Conservation (phyloP, 2,113 vertebrate species). For the Clinocottus analis region DNA sequence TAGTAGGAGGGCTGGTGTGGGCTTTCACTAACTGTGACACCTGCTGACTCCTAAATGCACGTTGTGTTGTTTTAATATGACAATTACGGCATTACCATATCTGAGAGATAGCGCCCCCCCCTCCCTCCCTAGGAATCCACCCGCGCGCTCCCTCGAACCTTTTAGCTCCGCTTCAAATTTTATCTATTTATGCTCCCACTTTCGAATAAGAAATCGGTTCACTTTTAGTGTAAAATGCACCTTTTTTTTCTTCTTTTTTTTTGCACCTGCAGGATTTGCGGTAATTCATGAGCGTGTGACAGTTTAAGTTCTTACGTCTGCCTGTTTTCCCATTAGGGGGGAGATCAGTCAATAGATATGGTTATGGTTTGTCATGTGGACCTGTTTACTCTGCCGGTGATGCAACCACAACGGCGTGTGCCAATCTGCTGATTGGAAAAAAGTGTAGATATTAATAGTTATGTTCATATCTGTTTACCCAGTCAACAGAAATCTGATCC, state of each 20-base stretch:
- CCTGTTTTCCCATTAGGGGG: conserved; percentile 37
- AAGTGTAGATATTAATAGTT: too few relatives aligned
- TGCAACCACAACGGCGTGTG: conserved; percentile 53
- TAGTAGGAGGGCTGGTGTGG: conserved; percentile 77
- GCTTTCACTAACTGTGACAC: conserved; percentile 81
- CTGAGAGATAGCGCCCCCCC: conserved; percentile 79
- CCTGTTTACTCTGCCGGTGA: conserved; percentile 37
- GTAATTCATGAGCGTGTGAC: conserved; percentile 62
- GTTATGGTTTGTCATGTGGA: conserved; percentile 48
- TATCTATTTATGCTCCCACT: conserved; percentile 72
- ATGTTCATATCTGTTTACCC: too few relatives aligned
- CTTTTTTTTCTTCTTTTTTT: conserved; percentile 43
- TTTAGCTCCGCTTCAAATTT: conserved; percentile 72
- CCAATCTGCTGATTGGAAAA: too few relatives aligned
- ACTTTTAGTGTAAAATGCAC: conserved; percentile 65
- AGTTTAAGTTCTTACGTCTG: conserved; percentile 39
- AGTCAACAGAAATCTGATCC: too few relatives aligned
- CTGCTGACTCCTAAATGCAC: conserved; percentile 83
- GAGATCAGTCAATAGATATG: conserved; percentile 63
- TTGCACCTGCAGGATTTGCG: conserved; percentile 50
- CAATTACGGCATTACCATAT: conserved; percentile 85
- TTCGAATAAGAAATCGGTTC: conserved; percentile 74
- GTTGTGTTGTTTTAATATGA: conserved; percentile 84
- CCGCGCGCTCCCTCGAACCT: conserved; percentile 77
- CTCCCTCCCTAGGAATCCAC: conserved; percentile 75